Evolutionary conservation across 2,113 vertebrate genomes (phyloP).

Genomic region (Cryptotis parvus): DNA sequence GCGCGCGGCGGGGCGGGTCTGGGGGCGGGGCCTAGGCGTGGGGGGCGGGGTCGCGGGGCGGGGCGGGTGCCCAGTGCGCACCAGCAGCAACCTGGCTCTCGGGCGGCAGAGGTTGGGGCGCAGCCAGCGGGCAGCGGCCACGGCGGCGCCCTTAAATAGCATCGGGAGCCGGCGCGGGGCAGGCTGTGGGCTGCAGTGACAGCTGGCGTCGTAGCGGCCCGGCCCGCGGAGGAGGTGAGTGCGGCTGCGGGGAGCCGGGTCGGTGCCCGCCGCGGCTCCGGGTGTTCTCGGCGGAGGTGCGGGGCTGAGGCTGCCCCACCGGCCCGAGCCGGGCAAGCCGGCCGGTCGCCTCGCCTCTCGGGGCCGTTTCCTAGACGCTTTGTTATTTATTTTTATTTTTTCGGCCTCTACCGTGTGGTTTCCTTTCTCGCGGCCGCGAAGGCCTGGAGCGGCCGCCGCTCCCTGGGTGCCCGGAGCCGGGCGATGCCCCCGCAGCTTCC

Average conservation of each 20-base stretch:
- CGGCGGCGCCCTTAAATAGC: slow-evolving; percentile 79
- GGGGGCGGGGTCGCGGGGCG: neutral
- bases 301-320: neutral
- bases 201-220: slow-evolving; percentile 30
- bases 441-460: slow-evolving; percentile 50
- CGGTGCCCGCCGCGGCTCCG: too few relatives aligned
- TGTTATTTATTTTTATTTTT: slow-evolving; percentile 40
- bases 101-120: slow-evolving; percentile 33
- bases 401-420: slow-evolving; percentile 47
- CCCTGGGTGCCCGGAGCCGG: neutral
- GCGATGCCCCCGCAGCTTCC: neutral
- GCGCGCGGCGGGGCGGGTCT: neutral
- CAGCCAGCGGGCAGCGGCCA: slow-evolving; percentile 15
- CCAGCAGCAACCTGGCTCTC: neutral
- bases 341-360: neutral
- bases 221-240: slow-evolving; percentile 75
- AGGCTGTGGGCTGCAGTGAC: slow-evolving; percentile 58
- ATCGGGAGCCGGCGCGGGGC: neutral
- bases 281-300: neutral
- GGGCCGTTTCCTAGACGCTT: too few relatives aligned
- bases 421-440: neutral
- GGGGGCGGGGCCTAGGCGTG: neutral
- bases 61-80: neutral
- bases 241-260: neutral
- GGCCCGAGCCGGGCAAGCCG: neutral